Conservation (phyloP, 2,797 vertebrate species). For the Lacerta bilineata region DNA sequence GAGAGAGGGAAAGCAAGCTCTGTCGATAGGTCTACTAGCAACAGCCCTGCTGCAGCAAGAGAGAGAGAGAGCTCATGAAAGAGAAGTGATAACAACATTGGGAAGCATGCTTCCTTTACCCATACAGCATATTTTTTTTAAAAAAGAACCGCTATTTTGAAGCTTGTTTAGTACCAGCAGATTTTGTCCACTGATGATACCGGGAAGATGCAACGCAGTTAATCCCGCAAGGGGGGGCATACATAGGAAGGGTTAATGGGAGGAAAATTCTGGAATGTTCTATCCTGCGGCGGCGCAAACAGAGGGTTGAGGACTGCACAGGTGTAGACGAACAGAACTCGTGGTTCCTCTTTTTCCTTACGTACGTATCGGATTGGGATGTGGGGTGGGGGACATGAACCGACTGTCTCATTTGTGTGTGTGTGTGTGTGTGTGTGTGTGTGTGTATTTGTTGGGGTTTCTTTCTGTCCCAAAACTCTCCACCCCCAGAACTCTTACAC, state of each 20-base stretch:
- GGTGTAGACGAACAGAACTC: conserved; percentile 77
- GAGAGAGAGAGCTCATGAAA: conserved; percentile 81
- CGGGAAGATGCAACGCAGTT: conserved; percentile 85
- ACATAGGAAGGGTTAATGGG: conserved; percentile 85
- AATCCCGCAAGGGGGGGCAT: conserved; percentile 77
- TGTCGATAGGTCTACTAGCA: conserved; percentile 86
- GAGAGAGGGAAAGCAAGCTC: conserved; percentile 82
- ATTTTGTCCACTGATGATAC: conserved; percentile 82
- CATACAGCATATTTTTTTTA: conserved; percentile 51
- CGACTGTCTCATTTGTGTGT: conserved; percentile 30
- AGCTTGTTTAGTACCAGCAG: conserved; percentile 72
- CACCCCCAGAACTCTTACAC: conserved; percentile 50
- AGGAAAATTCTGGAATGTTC: conserved; percentile 91
- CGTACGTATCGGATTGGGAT: conserved; percentile 79
- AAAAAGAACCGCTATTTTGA: conserved; percentile 54
- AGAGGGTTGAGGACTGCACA: conserved; percentile 81
- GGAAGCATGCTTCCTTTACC: conserved; percentile 72
- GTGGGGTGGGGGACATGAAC: conserved; percentile 60
- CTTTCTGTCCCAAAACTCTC: conserved; percentile 59
- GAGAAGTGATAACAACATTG: conserved; percentile 79
- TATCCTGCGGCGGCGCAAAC: conserved; percentile 79
- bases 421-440: background rate
- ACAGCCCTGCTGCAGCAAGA: conserved; percentile 89
- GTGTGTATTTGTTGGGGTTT: conserved; percentile 53
- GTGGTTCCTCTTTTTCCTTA: conserved; percentile 74